Percentiles rank a stretch among this genome's conserved stretches.
Evolutionary conservation across 1,140 invertebrate genomes (phyloP).

Genomic region (Scaptomyza graminum): DNA sequence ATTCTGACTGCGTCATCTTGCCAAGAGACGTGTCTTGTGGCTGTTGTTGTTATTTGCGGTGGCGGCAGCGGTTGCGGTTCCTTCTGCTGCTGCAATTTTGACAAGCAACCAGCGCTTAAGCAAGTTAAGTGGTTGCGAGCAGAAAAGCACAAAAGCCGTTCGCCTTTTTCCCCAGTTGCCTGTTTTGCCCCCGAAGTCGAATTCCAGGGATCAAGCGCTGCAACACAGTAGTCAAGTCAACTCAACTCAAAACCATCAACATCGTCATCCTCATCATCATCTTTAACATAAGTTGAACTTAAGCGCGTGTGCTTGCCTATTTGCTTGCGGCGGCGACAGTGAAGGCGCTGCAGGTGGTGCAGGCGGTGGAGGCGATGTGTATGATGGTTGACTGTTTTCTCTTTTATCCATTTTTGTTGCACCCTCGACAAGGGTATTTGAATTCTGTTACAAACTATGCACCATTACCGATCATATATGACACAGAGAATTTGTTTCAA

Average conservation of each 20-base stretch:
- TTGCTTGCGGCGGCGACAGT: conserved; percentile 7
- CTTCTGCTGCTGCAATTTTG: conserved; percentile 65
- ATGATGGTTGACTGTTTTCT: too few species aligned
- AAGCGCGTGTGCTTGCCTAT: conserved; percentile 65
- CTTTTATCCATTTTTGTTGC: not conserved
- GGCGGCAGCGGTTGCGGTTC: conserved; percentile 4
- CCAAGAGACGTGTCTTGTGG: conserved; percentile 59
- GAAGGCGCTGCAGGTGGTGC: conserved; percentile 2
- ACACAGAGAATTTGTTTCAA: not conserved
- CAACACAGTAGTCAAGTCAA: conserved; percentile 54
- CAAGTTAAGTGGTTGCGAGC: conserved; percentile 64
- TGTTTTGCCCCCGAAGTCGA: conserved; percentile 51
- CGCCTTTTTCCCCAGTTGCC: conserved; percentile 26
- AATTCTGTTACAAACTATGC: not conserved
- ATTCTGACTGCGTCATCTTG: conserved; percentile 74
- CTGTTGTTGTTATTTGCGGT: conserved; percentile 18
- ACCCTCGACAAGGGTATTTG: not conserved
- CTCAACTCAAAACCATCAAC: not conserved
- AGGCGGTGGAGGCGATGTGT: too few species aligned
- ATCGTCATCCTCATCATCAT: conserved; percentile 26
- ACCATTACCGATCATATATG: not conserved
- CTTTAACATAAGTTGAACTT: conserved; percentile 54
- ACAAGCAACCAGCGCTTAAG: conserved; percentile 75
- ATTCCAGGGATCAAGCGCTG: conserved; percentile 67
- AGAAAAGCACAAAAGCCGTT: conserved; percentile 69